Evolutionary conservation across 2,797 vertebrate species (phyloP).

Genomic region (Manis crassicaudata): DNA sequence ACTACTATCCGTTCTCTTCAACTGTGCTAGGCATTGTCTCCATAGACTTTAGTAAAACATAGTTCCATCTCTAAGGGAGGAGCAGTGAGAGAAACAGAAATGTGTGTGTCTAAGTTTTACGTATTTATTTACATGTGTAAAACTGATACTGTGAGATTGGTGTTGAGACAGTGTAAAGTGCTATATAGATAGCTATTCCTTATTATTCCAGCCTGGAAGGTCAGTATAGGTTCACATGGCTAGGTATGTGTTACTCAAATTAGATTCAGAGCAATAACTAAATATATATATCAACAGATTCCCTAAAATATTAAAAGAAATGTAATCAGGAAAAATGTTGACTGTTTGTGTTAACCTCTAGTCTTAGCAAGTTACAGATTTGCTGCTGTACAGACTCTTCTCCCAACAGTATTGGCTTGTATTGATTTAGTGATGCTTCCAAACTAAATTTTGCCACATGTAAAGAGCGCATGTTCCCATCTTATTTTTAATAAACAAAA

Average conservation of each 20-base stretch:
- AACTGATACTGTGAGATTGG: neutral
- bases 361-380: neutral
- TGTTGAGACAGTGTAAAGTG: neutral
- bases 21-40: neutral
- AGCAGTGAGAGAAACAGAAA: neutral
- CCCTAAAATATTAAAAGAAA: neutral
- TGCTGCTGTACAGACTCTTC: neutral
- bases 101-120: neutral
- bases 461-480: neutral
- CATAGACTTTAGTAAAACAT: neutral
- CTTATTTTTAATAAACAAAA: neutral
- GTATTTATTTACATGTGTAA: neutral
- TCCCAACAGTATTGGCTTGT: neutral
- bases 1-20: neutral
- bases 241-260: neutral
- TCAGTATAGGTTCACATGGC: neutral
- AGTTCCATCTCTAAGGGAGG: neutral
- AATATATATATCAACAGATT: neutral
- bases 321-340: neutral
- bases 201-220: neutral
- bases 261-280: neutral
- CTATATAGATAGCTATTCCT: neutral
- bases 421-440: constrained; percentile 1
- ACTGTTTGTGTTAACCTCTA: neutral
- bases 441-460: neutral